phyloP scores from a whole-genome alignment of 2,888 invertebrate genomes.

The Exephanes ischioxanthus region DNA sequence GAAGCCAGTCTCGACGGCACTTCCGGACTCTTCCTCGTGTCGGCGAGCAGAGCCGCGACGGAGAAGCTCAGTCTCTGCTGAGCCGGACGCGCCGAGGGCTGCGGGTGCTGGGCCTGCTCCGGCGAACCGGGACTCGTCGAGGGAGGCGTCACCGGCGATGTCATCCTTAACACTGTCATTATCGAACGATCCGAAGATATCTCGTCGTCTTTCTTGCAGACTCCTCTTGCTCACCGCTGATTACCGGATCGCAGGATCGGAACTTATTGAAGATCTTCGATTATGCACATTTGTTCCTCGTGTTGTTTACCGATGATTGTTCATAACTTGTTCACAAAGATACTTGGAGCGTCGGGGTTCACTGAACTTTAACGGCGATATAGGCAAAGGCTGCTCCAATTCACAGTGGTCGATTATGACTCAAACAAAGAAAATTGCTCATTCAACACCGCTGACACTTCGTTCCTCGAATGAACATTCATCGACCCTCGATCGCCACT shows the following conservation, averaged over 20 bases:
- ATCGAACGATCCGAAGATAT: constrained; percentile 61
- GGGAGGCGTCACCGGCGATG: constrained; percentile 80
- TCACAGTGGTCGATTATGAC: not conserved
- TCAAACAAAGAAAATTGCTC: not conserved
- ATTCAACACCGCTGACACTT: not conserved
- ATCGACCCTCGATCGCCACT: not conserved
- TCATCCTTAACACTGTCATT: constrained; percentile 84
- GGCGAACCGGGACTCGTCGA: constrained; percentile 78
- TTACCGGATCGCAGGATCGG: not conserved
- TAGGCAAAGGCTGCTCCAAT: not conserved
- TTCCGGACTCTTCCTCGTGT: constrained; percentile 82
- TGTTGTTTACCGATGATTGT: not conserved
- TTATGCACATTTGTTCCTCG: constrained; percentile 1
- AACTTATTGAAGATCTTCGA: not conserved
- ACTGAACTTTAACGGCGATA: constrained; percentile 35
- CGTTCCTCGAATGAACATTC: not conserved
- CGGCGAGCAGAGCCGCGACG: constrained; percentile 87
- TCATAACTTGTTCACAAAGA: constrained; percentile 2
- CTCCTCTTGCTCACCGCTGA: not conserved
- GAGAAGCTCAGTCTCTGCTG: constrained; percentile 86
- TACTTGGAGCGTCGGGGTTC: constrained; percentile 44
- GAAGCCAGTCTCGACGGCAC: constrained; percentile 44
- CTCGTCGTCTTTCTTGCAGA: not conserved
- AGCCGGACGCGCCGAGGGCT: constrained; percentile 70
- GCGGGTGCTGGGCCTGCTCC: constrained; percentile 70